Evolutionary conservation across 2,888 invertebrate species (phyloP), one percentile per base, ranked within the genome.

Genomic region (Sussaba pulchella): DNA sequence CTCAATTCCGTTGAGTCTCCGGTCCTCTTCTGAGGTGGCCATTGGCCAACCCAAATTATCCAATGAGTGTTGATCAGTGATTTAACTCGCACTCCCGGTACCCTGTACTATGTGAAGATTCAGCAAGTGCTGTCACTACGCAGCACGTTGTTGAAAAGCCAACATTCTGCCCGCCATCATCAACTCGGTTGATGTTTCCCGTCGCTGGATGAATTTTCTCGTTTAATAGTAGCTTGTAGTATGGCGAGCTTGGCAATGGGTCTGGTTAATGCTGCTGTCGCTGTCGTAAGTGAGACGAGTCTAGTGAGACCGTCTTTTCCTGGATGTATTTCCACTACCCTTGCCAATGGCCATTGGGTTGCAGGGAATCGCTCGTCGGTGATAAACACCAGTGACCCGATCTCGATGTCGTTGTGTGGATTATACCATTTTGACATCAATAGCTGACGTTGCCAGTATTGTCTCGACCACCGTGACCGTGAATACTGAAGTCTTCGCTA

Each of bases 351-450:
- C 67, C 74, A 71, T 17, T 76, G 76, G 17, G 52, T 52, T 19
- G 69, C 69, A 9, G 63, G 76, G 3, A 52, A 66, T 6, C 70
- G 39, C 21, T 79, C 70, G 14, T 79, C 59, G 0, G 64, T 74
- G 64, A 79, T 21, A 12, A 70, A 50, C 1, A 74, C 74, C 8
- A 79, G 21, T n/a, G 78, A 57, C 17, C 73, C 78, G 4, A 57
- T 19, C 5, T 61, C 52, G 26, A 67, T 61, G 36, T 41, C 9
- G 45, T 52, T 2, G 0, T 26, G 14, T 1, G 52, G 78, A 10
- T 78, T 61, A 21, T 67, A 67, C 54, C 52, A 78, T 31, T 78
- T 72, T 0, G 72, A 24, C 0, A 63, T 59, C 6, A 59, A 66
- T 6, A 41, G 77, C 2, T 54, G 70, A 0, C 21, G 43, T 0